These are phyloP conservation scores for Anser cygnoides DNA, from an alignment of 2,113 vertebrate species.

Conservation along the genomic window DNA sequence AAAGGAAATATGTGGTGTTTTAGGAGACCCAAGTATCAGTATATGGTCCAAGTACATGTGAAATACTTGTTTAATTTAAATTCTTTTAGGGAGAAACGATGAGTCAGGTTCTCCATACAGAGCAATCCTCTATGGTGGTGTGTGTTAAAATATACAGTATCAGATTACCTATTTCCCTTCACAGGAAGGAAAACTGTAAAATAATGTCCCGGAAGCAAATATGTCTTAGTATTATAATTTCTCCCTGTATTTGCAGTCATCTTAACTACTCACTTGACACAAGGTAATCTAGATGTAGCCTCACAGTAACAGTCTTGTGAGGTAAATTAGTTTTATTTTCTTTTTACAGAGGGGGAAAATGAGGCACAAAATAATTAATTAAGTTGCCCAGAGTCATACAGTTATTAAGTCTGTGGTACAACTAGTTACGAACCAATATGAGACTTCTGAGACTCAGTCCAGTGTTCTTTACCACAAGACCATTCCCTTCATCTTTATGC, in stretches of 20 bases:
- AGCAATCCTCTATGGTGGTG: not conserved
- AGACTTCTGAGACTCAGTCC: constrained; percentile 2
- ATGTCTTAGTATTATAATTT: not conserved
- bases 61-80: not conserved
- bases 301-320: not conserved
- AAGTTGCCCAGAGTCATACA: not conserved
- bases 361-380: not conserved
- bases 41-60: constrained; percentile 5
- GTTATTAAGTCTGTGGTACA: constrained; percentile 15
- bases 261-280: not conserved
- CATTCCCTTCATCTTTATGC: not conserved
- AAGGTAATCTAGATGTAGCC: not conserved
- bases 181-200: not conserved
- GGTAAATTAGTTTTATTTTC: not conserved
- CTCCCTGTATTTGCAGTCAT: not conserved
- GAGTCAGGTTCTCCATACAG: not conserved
- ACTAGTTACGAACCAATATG: not conserved
- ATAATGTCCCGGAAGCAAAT: not conserved
- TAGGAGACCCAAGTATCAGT: constrained; percentile 51
- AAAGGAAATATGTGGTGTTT: constrained; percentile 64
- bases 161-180: not conserved
- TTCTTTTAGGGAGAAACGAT: constrained; percentile 3
- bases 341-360: not conserved
- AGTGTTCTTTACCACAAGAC: constrained; percentile 14
- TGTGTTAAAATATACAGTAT: not conserved